A percentile compares a stretch with the other conserved stretches of the same genome.
These are phyloP conservation scores for Phodopus roborovskii DNA, from an alignment of 2,113 vertebrate species.

Conservation along the genomic window DNA sequence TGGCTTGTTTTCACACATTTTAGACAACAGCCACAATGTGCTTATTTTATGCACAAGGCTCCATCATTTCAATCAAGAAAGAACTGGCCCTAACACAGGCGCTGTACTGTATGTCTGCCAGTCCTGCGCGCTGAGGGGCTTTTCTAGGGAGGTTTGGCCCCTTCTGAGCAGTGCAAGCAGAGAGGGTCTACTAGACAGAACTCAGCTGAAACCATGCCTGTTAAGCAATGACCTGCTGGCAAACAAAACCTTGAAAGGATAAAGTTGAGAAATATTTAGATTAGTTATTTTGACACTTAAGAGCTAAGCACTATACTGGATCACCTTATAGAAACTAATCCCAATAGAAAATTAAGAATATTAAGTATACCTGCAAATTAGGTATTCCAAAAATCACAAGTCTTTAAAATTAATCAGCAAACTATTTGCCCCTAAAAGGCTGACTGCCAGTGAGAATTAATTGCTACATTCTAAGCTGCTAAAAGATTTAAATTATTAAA, in stretches of 20 bases:
- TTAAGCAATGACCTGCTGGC: slow-evolving; percentile 51
- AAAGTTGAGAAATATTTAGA: slow-evolving; percentile 58
- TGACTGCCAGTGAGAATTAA: slow-evolving; percentile 55
- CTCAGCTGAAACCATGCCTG: neutral
- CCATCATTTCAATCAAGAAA: slow-evolving; percentile 37
- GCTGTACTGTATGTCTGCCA: neutral
- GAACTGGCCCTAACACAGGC: neutral
- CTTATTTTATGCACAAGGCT: slow-evolving; percentile 3
- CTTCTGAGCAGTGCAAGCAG: slow-evolving; percentile 30
- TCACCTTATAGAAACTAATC: slow-evolving; percentile 60
- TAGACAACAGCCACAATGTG: neutral
- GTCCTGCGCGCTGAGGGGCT: slow-evolving; percentile 2
- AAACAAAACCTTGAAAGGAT: slow-evolving; percentile 71
- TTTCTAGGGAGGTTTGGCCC: neutral
- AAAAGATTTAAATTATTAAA: slow-evolving; percentile 61
- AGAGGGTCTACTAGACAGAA: slow-evolving; percentile 24
- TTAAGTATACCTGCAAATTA: neutral
- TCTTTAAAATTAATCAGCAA: slow-evolving; percentile 55
- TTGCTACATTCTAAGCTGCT: slow-evolving; percentile 44
- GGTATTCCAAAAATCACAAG: slow-evolving; percentile 58
- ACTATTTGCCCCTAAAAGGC: slow-evolving; percentile 46
- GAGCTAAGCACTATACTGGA: slow-evolving; percentile 53
- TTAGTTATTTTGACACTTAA: slow-evolving; percentile 61
- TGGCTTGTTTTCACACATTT: slow-evolving; percentile 2
- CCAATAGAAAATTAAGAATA: slow-evolving; percentile 56